Evolutionary conservation across 2,888 invertebrate genomes (phyloP).

Genomic region (Agrochola lota): DNA sequence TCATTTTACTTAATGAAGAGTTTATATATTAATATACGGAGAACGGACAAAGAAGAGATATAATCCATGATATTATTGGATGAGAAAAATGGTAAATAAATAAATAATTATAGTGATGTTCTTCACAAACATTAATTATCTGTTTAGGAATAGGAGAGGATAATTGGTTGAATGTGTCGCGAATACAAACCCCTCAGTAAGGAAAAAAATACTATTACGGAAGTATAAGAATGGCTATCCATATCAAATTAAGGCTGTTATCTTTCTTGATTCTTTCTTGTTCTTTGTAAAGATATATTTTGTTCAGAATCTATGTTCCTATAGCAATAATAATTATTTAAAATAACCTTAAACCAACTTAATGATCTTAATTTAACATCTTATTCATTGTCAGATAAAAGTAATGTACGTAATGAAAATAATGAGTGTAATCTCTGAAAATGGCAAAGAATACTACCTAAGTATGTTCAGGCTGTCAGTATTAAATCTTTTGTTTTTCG

Average conservation of each 20-base stretch:
- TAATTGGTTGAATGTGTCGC: conserved; percentile 17
- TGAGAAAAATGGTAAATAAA: neutral
- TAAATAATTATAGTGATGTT: neutral
- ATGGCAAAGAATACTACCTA: conserved; percentile 22
- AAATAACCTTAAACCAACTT: conserved; percentile 26
- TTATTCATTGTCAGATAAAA: conserved; percentile 55
- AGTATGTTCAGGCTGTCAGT: conserved; percentile 20
- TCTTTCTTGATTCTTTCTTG: conserved; percentile 19
- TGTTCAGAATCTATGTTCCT: neutral
- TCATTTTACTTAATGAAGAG: conserved; percentile 17
- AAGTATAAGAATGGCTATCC: conserved; percentile 19
- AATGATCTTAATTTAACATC: conserved; percentile 36
- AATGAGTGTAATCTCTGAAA: conserved; percentile 50
- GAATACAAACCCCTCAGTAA: conserved; percentile 19
- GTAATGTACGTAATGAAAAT: conserved; percentile 48
- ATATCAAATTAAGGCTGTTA: conserved; percentile 41
- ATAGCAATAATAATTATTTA: conserved; percentile 10
- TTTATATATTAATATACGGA: conserved; percentile 7
- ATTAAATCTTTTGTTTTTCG: conserved; percentile 54
- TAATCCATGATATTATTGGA: neutral
- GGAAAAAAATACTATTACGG: conserved; percentile 29
- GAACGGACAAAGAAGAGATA: neutral
- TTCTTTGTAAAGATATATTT: neutral
- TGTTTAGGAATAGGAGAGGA: neutral
- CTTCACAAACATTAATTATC: neutral